Base-by-base conservation (phyloP, 2,797 vertebrate genomes). In the Cuniculus paca region DNA sequence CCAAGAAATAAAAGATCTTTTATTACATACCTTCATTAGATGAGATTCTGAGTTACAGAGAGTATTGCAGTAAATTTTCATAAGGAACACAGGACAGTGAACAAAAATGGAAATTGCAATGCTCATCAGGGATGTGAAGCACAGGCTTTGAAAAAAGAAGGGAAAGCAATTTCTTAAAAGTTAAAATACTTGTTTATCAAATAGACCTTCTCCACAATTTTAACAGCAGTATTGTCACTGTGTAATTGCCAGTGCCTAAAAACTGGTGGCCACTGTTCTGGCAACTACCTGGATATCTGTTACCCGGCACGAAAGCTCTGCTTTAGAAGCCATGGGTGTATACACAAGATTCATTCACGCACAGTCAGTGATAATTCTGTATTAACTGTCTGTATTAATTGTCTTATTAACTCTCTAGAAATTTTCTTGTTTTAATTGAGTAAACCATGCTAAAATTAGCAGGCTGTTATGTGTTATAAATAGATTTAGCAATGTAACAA, bases 381-480 rank as follows among this genome's bases (percentile, higher is more conserved):
- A 22, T 14, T 28, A 54, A 58, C 22, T 63, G 34, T 48, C 36
- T 28, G 12, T 31, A 31, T 31, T 28, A 61, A 58, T 22, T 63
- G 36, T 54, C 34, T 24, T 50, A 50, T 50, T 28, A 61, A 58
- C 28, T 63, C 34, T 54, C 34, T 24, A 75, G 45, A 28, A 54
- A 68, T 48, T 0, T 61, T 85, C 1, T 26, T 74, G 14, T 81
- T 6, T 42, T 11, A 78, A 54, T 17, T 82, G 17, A 4, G 34
- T 4, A 48, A 78, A 36, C 54, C 36, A 24, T 34, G 13, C 12
- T 54, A 63, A 68, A 60, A 91, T 74, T 24, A 79, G 68, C 39
- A 74, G 39, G 72, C 42, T 54, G 24, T 79, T 91, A 56, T 45
- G n/a, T 72, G 93, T 91, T 72, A 90, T 17, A 91, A 72, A 86